Percentiles rank a stretch among this genome's conserved stretches.
These are phyloP conservation scores for Diploptera punctata DNA, from an alignment of 2,888 invertebrate species.

Conservation along the genomic window DNA sequence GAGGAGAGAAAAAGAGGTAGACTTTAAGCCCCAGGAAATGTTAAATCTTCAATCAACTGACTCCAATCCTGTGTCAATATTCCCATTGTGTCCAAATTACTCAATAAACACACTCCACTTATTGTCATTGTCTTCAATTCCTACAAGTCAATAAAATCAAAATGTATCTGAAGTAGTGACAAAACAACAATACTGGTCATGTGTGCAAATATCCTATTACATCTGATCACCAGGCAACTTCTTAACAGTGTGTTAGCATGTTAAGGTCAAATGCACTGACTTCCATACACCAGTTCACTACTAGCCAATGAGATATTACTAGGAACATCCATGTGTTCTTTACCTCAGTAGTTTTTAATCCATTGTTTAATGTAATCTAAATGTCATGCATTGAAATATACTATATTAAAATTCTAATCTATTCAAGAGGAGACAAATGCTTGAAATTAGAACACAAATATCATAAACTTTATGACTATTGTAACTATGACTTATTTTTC, in stretches of 20 bases:
- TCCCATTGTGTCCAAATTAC: not conserved
- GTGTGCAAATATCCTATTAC: not conserved
- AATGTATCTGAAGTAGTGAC: no score
- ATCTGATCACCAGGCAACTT: not conserved
- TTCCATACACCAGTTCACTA: not conserved
- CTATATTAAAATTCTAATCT: no score
- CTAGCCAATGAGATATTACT: not conserved
- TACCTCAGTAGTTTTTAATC: no score
- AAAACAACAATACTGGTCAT: not conserved
- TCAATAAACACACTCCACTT: not conserved
- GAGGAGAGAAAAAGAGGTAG: not conserved
- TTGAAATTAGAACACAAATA: no score
- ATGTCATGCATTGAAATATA: no score
- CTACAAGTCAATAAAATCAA: not conserved
- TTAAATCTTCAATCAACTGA: not conserved
- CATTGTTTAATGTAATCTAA: no score
- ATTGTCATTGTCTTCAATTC: constrained; percentile 1
- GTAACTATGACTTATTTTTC: no score
- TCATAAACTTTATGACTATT: no score
- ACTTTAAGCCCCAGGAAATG: not conserved
- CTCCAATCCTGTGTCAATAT: not conserved
- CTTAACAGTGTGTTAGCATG: not conserved
- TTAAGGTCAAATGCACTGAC: constrained; percentile 5
- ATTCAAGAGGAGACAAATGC: no score
- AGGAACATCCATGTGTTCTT: not conserved